Conservation (phyloP, 2,797 vertebrate genomes). For the Phrynocephalus forsythii region DNA sequence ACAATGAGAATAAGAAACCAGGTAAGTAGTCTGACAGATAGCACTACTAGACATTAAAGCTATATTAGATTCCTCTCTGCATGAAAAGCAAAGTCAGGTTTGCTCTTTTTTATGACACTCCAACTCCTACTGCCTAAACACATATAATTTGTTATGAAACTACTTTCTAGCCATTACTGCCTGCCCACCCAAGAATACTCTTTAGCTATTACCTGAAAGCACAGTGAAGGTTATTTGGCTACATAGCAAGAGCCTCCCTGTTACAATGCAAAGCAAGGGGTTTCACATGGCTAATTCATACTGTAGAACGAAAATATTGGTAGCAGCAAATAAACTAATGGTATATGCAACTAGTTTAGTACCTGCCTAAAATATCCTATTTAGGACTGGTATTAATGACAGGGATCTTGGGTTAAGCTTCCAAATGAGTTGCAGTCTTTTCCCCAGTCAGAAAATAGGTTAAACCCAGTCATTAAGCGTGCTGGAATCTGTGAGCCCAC, state of each 20-base stretch:
- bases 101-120: neutral
- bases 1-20: neutral
- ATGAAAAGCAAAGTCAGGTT: neutral
- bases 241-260: neutral
- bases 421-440: neutral
- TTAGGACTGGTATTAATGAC: neutral
- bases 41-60: neutral
- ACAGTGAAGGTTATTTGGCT: neutral
- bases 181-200: conserved; percentile 47
- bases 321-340: neutral
- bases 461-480: neutral
- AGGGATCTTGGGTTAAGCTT: neutral
- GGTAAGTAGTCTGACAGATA: neutral
- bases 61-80: neutral
- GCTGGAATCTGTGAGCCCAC: neutral
- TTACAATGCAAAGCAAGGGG: neutral
- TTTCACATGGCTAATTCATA: neutral
- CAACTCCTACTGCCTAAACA: neutral
- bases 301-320: neutral
- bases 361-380: neutral
- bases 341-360: neutral
- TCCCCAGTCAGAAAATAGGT: neutral
- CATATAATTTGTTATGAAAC: no score
- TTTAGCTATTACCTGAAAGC: neutral
- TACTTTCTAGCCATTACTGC: conserved; percentile 3